phyloP scores from a whole-genome alignment of 1,140 invertebrate species.

The Coelopa frigida region DNA sequence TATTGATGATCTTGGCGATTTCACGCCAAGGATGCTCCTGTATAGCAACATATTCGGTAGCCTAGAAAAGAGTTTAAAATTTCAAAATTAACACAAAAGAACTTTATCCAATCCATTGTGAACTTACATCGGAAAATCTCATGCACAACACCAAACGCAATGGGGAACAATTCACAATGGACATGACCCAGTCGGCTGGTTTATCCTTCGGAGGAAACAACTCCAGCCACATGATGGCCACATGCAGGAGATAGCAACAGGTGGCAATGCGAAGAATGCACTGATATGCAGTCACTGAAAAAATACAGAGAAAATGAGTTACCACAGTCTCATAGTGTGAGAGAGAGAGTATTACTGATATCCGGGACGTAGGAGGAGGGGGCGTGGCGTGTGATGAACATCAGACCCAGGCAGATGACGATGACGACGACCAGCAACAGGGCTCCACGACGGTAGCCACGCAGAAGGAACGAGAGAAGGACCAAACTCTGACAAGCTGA shows the following conservation, averaged over 20 bases:
- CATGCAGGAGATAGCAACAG: conserved; percentile 35
- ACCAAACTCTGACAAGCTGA: conserved; percentile 28
- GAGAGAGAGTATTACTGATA: conserved; percentile 20
- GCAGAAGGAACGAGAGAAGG: conserved; percentile 29
- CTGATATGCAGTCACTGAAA: conserved; percentile 27
- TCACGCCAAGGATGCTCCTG: conserved; percentile 32
- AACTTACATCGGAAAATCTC: conserved; percentile 26
- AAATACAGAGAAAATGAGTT: not conserved
- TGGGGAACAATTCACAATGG: conserved; percentile 18
- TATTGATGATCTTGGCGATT: conserved; percentile 32
- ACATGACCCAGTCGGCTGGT: conserved; percentile 14
- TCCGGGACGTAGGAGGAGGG: conserved; percentile 31
- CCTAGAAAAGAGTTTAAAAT: conserved; percentile 14
- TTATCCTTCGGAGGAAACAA: conserved; percentile 26
- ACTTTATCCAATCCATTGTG: not conserved
- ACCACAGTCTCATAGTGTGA: not conserved
- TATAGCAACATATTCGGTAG: conserved; percentile 20
- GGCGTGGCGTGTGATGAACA: conserved; percentile 33
- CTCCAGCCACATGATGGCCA: conserved; percentile 31
- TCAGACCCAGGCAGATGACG: conserved; percentile 24
- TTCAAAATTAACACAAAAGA: not conserved
- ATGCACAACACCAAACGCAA: conserved; percentile 26
- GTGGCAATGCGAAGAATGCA: conserved; percentile 20
- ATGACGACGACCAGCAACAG: conserved; percentile 24
- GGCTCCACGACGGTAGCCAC: conserved; percentile 31